Percentiles rank a stretch among this genome's conserved stretches.
phyloP scores from a whole-genome alignment of 2,797 vertebrate genomes.

The Champsocephalus gunnari region DNA sequence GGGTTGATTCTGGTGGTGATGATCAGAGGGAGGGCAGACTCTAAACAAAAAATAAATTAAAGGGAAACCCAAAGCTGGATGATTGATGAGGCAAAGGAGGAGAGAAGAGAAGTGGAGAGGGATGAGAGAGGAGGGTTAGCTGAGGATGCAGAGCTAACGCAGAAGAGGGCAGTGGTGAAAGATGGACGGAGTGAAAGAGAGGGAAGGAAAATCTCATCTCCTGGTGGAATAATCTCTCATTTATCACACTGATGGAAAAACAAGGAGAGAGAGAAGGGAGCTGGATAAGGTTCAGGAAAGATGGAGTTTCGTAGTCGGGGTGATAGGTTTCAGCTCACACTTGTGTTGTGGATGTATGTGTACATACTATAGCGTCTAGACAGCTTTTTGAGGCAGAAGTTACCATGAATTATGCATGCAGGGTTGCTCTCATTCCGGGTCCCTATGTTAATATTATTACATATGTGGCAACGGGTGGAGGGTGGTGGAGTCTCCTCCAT shows the following conservation, averaged over 20 bases:
- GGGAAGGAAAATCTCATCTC: conserved; percentile 81
- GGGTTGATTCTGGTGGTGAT: conserved; percentile 37
- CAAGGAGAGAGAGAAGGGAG: conserved; percentile 39
- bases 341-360: conserved; percentile 29
- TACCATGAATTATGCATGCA: conserved; percentile 87
- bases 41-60: conserved; percentile 63
- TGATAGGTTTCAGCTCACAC: conserved; percentile 46
- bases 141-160: conserved; percentile 50
- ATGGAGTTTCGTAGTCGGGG: conserved; percentile 48
- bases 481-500: conserved; percentile 52
- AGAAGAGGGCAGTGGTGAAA: conserved; percentile 56
- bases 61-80: conserved; percentile 47
- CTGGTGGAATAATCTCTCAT: conserved; percentile 82
- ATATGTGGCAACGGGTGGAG: conserved; percentile 72
- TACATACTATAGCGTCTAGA: conserved; percentile 76
- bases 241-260: conserved; percentile 82
- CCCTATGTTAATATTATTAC: conserved; percentile 86
- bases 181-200: conserved; percentile 58
- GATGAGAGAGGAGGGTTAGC: conserved; percentile 47
- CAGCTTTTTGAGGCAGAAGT: conserved; percentile 71
- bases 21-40: conserved; percentile 28
- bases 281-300: conserved; percentile 44
- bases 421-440: conserved; percentile 77
- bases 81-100: conserved; percentile 58
- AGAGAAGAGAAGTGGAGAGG: conserved; percentile 34